phyloP scores from a whole-genome alignment of 2,888 invertebrate species.

The Hydropsyche betteni region DNA sequence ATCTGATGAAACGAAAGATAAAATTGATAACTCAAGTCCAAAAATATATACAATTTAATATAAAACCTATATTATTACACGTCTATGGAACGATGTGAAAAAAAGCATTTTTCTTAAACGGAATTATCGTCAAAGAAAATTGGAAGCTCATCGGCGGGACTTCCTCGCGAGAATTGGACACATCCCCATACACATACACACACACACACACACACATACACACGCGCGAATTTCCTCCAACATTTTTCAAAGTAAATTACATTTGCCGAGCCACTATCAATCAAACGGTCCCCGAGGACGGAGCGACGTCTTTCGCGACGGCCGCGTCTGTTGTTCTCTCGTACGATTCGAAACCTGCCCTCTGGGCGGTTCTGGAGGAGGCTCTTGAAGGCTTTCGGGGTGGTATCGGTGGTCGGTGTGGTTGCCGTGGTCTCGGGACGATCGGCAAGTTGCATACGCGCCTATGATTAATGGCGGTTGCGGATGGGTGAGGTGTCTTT shows the following conservation, averaged over 20 bases:
- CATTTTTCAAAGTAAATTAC: conserved; percentile 49
- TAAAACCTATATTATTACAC: too few species aligned
- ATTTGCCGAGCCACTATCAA: conserved; percentile 45
- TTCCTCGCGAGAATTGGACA: conserved; percentile 35
- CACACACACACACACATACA: too few species aligned
- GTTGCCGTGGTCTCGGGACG: background rate
- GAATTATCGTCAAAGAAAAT: conserved; percentile 37
- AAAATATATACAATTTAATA: too few species aligned
- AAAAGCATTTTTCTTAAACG: conserved; percentile 26
- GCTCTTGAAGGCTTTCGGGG: background rate
- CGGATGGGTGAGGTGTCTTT: background rate
- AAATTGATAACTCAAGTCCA: too few species aligned
- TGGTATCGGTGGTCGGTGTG: too few species aligned
- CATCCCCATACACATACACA: too few species aligned
- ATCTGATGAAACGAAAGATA: too few species aligned
- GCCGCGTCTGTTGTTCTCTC: conserved; percentile 36
- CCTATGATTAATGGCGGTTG: conserved; percentile 34
- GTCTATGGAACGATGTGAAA: background rate
- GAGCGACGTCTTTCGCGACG: conserved; percentile 43
- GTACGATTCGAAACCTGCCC: conserved; percentile 11
- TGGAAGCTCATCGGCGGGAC: conserved; percentile 33
- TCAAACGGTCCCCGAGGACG: conserved; percentile 45
- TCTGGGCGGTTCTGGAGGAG: background rate
- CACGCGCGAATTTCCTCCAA: conserved; percentile 19
- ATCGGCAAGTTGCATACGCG: conserved; percentile 25